Base-by-base conservation (phyloP, 2,113 vertebrate genomes). In the Elaphurus davidianus region DNA sequence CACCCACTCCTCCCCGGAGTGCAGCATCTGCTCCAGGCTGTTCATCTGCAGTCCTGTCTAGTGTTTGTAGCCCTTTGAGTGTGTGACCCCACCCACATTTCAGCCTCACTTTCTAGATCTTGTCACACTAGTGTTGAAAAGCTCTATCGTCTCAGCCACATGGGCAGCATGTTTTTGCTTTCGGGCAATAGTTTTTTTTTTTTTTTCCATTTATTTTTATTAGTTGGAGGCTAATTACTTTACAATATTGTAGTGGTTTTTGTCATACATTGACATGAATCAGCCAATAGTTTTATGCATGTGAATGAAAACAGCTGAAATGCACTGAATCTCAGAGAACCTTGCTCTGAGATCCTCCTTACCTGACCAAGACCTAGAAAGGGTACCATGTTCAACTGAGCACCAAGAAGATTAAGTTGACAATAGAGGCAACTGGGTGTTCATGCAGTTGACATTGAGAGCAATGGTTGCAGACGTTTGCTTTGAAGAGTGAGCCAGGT, bases 261-360 rank as follows among this genome's bases (percentile, higher is more conserved):
- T n/a, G n/a, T n/a, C n/a, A n/a, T n/a, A n/a, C n/a, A n/a, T n/a
- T n/a, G n/a, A n/a, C n/a, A n/a, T n/a, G n/a, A n/a, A n/a, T n/a
- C n/a, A n/a, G n/a, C n/a, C 17, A 92, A 43, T 59, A 84, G 28
- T 40, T 93, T 60, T 79, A 6, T 76, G 14, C 21, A 14, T 27
- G 4, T 85, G 40, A 94, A 60, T 74, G 43, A 91, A 95, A 85
- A 78, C 21, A 97, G 30, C 28, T 85, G 47, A 82, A 88, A 47
- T 88, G 27, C 12, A 33, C 25, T 96, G 67, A n/a, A 85, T 91
- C 3, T 4, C 47, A 54, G 43, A 30, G 19, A 55, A 93, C 11
- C 60, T 93, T 43, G 6, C 10, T 74, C 45, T 78, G 28, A 74
- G 25, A 84, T 67, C 89, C 33, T 90, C 87, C 78, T 94, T 62